A percentile compares a stretch with the other conserved stretches of the same genome.
These are phyloP conservation scores for Xiphophorus couchianus DNA, from an alignment of 2,113 vertebrate species.

Conservation along the genomic window DNA sequence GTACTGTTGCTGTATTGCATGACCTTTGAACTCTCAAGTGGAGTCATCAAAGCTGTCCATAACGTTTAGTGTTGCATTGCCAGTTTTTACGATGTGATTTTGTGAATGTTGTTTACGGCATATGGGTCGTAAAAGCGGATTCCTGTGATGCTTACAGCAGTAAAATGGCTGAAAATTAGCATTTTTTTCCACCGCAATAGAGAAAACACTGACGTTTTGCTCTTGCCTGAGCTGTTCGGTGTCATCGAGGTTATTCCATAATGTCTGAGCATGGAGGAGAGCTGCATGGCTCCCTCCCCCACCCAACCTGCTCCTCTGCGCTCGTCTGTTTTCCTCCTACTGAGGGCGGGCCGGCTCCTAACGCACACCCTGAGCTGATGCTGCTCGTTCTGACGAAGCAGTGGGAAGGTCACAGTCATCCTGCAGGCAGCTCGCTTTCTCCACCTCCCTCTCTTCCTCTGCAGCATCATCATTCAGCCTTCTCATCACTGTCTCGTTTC, in stretches of 20 bases:
- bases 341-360: constrained; percentile 65
- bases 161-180: background rate
- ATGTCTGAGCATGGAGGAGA: constrained; percentile 48
- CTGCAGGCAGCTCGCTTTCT: constrained; percentile 27
- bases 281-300: constrained; percentile 53
- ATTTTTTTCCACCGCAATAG: background rate
- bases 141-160: background rate
- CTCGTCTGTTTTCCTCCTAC: constrained; percentile 43
- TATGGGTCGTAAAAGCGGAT: background rate
- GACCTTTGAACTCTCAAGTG: constrained; percentile 41
- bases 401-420: constrained; percentile 68
- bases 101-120: background rate
- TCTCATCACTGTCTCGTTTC: constrained; percentile 17
- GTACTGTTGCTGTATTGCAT: constrained; percentile 7
- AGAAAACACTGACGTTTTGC: background rate
- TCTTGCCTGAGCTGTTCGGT: background rate
- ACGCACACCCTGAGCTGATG: constrained; percentile 53
- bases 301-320: constrained; percentile 44
- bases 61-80: background rate
- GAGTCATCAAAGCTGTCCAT: constrained; percentile 29
- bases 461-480: constrained; percentile 8
- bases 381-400: constrained; percentile 50
- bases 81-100: background rate
- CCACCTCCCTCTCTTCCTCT: constrained; percentile 23
- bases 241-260: constrained; percentile 31